A percentile compares a stretch with the other conserved stretches of the same genome.
phyloP scores from a whole-genome alignment of 2,888 invertebrate genomes.

The Neuroscelio doddi region DNA sequence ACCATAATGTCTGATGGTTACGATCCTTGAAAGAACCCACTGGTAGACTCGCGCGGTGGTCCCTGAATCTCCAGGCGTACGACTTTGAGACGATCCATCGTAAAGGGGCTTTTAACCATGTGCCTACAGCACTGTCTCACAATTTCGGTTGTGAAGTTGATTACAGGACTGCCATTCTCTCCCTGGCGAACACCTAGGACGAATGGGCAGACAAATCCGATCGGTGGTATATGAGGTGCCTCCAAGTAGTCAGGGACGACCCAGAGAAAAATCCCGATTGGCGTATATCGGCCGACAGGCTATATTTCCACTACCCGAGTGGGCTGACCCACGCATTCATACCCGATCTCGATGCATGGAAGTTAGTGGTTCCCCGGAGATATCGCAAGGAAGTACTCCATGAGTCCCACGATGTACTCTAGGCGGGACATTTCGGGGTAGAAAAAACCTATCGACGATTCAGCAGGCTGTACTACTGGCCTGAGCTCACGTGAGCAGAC shows the following conservation, averaged over 20 bases:
- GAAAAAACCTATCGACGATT: constrained; percentile 7
- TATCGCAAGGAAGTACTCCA: background rate
- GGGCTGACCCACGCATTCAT: constrained; percentile 1
- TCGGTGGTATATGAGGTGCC: background rate
- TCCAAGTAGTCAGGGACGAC: background rate
- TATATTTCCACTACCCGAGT: constrained; percentile 6
- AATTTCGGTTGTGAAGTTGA: too few species aligned
- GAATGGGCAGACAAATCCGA: background rate
- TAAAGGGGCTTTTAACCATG: constrained; percentile 21
- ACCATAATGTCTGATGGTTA: constrained; percentile 34
- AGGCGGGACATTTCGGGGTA: constrained; percentile 3
- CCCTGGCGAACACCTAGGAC: background rate
- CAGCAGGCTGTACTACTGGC: constrained; percentile 1
- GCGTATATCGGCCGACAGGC: background rate
- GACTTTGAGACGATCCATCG: constrained; percentile 22
- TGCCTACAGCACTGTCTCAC: constrained; percentile 38
- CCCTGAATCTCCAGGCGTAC: constrained; percentile 37
- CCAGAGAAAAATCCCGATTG: constrained; percentile 19
- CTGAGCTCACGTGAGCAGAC: background rate
- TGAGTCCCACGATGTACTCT: constrained; percentile 1
- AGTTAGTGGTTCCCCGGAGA: constrained; percentile 7
- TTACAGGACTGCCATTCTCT: too few species aligned
- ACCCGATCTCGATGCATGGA: constrained; percentile 10
- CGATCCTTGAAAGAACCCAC: constrained; percentile 18
- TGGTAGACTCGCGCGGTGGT: constrained; percentile 51